Conservation (phyloP, 2,113 vertebrate genomes). For the Tetrao urogallus region DNA sequence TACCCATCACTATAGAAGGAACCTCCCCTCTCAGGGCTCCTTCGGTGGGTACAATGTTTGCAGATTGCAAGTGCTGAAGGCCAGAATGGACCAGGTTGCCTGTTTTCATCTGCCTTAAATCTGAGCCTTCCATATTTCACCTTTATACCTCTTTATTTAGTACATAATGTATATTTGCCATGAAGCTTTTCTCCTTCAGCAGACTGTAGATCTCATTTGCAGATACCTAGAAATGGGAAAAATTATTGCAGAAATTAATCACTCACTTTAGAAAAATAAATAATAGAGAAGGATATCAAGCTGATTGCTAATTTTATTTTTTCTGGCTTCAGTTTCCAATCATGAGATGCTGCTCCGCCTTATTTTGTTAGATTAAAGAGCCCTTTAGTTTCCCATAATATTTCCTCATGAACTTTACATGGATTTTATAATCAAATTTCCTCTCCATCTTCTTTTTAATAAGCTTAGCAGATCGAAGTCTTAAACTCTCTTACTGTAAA, state of each 20-base stretch:
- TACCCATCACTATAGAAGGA: background rate
- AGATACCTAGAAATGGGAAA: slow-evolving; percentile 26
- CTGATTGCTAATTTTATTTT: slow-evolving; percentile 69
- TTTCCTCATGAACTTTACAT: slow-evolving; percentile 45
- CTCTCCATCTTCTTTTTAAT: slow-evolving; percentile 57
- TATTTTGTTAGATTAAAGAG: slow-evolving; percentile 56
- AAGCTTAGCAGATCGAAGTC: slow-evolving; percentile 43
- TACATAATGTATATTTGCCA: background rate
- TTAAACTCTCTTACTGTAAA: background rate
- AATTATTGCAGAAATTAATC: slow-evolving; percentile 39
- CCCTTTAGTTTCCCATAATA: slow-evolving; percentile 26
- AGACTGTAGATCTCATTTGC: slow-evolving; percentile 22
- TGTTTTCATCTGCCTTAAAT: background rate
- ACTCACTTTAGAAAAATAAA: slow-evolving; percentile 13
- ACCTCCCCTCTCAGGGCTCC: background rate
- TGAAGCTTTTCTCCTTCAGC: background rate
- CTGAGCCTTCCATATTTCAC: background rate
- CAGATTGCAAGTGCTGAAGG: background rate
- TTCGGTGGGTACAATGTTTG: background rate
- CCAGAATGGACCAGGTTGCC: background rate
- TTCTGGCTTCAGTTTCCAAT: slow-evolving; percentile 55
- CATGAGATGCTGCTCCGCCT: slow-evolving; percentile 26
- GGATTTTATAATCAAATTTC: slow-evolving; percentile 46
- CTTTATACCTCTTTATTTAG: background rate
- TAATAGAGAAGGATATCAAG: background rate